These are phyloP conservation scores for Thalassaphorura encarpata DNA, from an alignment of 1,140 invertebrate genomes.

Conservation along the genomic window DNA sequence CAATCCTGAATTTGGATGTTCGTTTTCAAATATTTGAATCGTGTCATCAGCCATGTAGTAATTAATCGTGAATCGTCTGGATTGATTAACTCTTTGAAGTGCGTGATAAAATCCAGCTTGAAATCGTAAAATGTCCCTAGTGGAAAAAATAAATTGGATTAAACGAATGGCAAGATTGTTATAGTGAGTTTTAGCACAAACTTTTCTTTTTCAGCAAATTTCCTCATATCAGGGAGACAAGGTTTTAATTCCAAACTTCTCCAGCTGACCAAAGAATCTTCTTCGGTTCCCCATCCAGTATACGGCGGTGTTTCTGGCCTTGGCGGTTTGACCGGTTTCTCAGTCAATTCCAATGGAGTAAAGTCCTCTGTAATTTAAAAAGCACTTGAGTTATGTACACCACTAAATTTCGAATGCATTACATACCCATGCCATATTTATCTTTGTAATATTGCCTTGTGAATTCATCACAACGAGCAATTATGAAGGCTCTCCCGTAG, in stretches of 20 bases:
- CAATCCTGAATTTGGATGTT: constrained; percentile 55
- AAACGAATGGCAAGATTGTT: background rate
- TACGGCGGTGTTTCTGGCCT: constrained; percentile 20
- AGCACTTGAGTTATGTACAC: background rate
- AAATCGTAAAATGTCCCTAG: constrained; percentile 26
- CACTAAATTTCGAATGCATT: constrained; percentile 33
- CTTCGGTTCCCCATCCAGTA: constrained; percentile 31
- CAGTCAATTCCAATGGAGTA: constrained; percentile 34
- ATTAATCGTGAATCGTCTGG: constrained; percentile 66
- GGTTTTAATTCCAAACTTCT: constrained; percentile 30
- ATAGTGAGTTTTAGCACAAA: background rate
- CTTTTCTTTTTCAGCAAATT: constrained; percentile 24
- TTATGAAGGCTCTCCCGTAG: constrained; percentile 64
- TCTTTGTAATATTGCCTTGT: constrained; percentile 77
- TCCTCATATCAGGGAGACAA: constrained; percentile 20
- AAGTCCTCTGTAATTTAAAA: constrained; percentile 44
- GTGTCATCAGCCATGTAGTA: constrained; percentile 75
- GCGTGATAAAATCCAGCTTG: constrained; percentile 27
- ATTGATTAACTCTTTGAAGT: constrained; percentile 44
- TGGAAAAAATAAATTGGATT: constrained; percentile 1
- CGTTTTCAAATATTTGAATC: constrained; percentile 64
- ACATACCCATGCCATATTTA: constrained; percentile 45
- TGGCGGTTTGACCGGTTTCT: constrained; percentile 13
- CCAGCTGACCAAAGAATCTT: constrained; percentile 29
- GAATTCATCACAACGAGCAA: constrained; percentile 75